Percentiles rank a stretch among this genome's conserved stretches.
These are phyloP conservation scores for Peromyscus aztecus DNA, from an alignment of 2,797 vertebrate species.

Conservation along the genomic window DNA sequence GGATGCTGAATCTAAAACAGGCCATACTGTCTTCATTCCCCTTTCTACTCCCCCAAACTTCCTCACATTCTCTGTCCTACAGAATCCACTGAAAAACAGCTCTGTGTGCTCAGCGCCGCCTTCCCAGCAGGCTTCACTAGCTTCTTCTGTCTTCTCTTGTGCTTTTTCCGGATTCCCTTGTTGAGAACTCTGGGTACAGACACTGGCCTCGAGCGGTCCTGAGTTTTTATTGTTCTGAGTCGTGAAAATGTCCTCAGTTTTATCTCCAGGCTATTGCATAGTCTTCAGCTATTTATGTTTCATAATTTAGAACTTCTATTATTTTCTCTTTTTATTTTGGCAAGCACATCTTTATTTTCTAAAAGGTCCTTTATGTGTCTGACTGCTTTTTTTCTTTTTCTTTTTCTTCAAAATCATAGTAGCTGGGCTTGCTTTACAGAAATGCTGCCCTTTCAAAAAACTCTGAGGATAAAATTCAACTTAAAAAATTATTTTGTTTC, in stretches of 20 bases:
- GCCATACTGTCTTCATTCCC: neutral
- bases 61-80: neutral
- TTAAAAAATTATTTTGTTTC: neutral
- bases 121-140: neutral
- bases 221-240: conserved; percentile 8
- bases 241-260: neutral
- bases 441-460: conserved; percentile 10
- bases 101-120: neutral
- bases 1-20: neutral
- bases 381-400: neutral
- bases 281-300: neutral
- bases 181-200: neutral
- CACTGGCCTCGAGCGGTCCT: neutral
- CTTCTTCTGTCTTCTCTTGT: neutral
- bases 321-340: neutral
- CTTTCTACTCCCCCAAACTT: neutral
- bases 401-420: neutral
- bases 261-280: conserved; percentile 17
- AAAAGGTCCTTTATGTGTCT: conserved; percentile 22
- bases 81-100: neutral
- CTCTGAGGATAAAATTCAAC: conserved; percentile 23
- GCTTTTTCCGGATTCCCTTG: neutral
- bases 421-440: conserved; percentile 25
- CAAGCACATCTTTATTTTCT: conserved; percentile 51
- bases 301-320: conserved; percentile 28